A percentile compares a stretch with the other conserved stretches of the same genome.
These are phyloP conservation scores for Cladopsammia gracilis DNA, from an alignment of 64 coral and sea anemone species.

Conservation along the genomic window DNA sequence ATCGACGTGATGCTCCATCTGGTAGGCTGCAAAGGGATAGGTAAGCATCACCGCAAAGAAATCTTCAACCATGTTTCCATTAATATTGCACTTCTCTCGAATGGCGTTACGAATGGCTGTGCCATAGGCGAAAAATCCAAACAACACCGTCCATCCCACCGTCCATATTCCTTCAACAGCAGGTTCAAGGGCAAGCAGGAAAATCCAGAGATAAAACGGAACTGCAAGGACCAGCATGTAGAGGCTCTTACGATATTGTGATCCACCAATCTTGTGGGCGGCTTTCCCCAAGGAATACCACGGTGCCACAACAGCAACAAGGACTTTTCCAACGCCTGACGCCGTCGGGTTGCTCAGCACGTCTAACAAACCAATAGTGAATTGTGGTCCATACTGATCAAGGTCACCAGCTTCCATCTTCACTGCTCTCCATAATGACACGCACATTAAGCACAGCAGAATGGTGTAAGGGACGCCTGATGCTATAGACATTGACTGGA, in stretches of 20 bases:
- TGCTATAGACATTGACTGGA: conserved; percentile 43
- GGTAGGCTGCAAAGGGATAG: conserved; percentile 30
- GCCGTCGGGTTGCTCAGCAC: not conserved
- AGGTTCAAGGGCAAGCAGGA: conserved; percentile 3
- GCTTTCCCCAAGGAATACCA: conserved; percentile 34
- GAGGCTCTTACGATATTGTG: not conserved
- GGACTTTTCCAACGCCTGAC: not conserved
- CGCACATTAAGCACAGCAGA: conserved; percentile 36
- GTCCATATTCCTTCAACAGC: not conserved
- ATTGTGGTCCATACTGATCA: conserved; percentile 31
- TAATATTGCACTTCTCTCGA: conserved; percentile 29
- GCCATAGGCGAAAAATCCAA: conserved; percentile 34
- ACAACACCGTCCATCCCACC: conserved; percentile 13
- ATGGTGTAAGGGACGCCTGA: conserved; percentile 49
- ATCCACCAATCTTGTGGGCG: conserved; percentile 21
- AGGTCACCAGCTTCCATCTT: conserved; percentile 53
- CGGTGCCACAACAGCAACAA: conserved; percentile 29
- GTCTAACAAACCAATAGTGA: conserved; percentile 26
- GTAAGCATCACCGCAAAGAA: conserved; percentile 50
- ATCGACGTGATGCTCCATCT: conserved; percentile 31
- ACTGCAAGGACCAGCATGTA: conserved; percentile 23
- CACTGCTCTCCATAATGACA: conserved; percentile 54
- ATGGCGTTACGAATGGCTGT: conserved; percentile 41
- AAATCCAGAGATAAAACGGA: conserved; percentile 53
- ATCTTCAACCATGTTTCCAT: conserved; percentile 51